Evolutionary conservation across 2,888 invertebrate genomes (phyloP).

Genomic region (Celastrina argiolus): DNA sequence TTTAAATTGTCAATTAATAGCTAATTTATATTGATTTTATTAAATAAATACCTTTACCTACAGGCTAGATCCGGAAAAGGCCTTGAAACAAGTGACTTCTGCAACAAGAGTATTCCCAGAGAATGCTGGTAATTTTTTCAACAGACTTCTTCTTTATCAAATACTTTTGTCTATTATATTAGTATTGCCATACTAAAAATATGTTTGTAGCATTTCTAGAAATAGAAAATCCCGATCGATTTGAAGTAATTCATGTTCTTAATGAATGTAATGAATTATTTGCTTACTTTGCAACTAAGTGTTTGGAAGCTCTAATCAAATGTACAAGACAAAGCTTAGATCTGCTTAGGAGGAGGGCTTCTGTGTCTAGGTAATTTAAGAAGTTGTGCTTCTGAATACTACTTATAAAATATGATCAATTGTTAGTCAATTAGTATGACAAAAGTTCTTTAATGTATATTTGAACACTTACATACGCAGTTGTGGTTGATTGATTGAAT

Average conservation of each 20-base stretch:
- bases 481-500: background rate
- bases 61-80: constrained; percentile 79
- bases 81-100: constrained; percentile 79
- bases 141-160: background rate
- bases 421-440: too few relatives aligned
- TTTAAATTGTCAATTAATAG: background rate
- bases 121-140: constrained; percentile 71
- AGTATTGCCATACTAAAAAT: background rate
- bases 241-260: constrained; percentile 79
- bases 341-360: constrained; percentile 79
- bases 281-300: constrained; percentile 86
- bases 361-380: constrained; percentile 57
- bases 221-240: constrained; percentile 78
- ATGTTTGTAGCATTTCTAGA: constrained; percentile 75
- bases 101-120: constrained; percentile 75
- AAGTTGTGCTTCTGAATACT: background rate
- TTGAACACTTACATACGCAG: too few relatives aligned
- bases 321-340: constrained; percentile 86
- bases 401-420: background rate
- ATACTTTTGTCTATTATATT: background rate
- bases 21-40: background rate
- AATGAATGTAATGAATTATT: constrained; percentile 89
- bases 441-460: too few relatives aligned
- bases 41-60: constrained; percentile 20
- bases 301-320: constrained; percentile 85